Evolutionary conservation across 2,797 vertebrate genomes (phyloP).

Genomic region (Sebastes trivittatus): DNA sequence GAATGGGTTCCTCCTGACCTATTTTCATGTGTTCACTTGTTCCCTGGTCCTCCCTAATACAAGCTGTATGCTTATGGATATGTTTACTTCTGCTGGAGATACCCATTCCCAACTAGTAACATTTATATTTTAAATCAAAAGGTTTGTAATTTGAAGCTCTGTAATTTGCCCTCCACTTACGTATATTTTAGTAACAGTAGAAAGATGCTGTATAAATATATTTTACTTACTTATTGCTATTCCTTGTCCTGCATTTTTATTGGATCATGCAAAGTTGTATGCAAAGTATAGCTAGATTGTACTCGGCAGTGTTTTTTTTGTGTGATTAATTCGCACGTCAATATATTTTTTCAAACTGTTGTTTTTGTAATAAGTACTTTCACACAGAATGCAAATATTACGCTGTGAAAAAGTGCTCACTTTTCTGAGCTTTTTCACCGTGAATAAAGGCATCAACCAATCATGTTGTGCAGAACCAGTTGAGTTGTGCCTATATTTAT

Average conservation of each 20-base stretch:
- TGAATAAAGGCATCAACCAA: too few relatives aligned
- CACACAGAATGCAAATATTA: too few relatives aligned
- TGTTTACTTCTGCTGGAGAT: neutral
- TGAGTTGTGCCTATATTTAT: too few relatives aligned
- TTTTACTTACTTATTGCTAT: neutral
- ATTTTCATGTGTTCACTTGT: constrained; percentile 42
- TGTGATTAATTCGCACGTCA: too few relatives aligned
- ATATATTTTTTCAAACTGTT: too few relatives aligned
- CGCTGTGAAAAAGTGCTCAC: too few relatives aligned
- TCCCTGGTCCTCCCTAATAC: neutral
- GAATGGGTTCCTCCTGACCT: constrained; percentile 57
- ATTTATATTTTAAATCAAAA: neutral
- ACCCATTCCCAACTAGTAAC: neutral
- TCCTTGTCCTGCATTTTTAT: neutral
- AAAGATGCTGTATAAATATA: neutral
- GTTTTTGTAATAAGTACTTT: too few relatives aligned
- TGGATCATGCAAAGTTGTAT: neutral
- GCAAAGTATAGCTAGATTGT: neutral
- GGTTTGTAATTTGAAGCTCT: neutral
- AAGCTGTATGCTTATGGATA: neutral
- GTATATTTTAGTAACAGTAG: neutral
- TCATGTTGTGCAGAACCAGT: too few relatives aligned
- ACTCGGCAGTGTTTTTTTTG: too few relatives aligned
- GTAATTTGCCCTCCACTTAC: neutral
- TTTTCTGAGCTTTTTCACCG: too few relatives aligned